Evolutionary conservation across 2,888 invertebrate species (phyloP).

Genomic region (Nephrotoma guestfalica): DNA sequence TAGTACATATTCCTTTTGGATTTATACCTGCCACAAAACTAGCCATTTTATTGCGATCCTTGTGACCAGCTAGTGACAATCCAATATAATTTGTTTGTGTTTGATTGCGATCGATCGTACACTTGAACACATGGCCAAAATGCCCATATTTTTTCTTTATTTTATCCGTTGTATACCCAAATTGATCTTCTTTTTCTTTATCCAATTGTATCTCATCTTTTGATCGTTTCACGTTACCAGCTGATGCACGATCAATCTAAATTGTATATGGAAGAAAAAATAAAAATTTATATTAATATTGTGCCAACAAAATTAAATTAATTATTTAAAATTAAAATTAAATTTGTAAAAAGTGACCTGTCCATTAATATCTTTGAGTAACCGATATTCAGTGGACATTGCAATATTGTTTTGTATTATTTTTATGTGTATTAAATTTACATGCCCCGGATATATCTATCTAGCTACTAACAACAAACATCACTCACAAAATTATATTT

Average conservation of each 20-base stretch:
- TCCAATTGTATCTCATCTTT: constrained; percentile 67
- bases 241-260: constrained; percentile 79
- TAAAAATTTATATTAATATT: not conserved
- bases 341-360: not conserved
- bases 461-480: not conserved
- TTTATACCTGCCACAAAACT: constrained; percentile 94
- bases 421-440: not conserved
- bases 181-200: constrained; percentile 77
- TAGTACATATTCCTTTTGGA: constrained; percentile 67
- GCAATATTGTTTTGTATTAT: not conserved
- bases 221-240: constrained; percentile 64
- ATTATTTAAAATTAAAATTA: not conserved
- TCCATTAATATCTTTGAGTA: not conserved
- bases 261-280: constrained; percentile 11
- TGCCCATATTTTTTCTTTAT: constrained; percentile 83
- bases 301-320: not conserved
- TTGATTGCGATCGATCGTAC: constrained; percentile 55
- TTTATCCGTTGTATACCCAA: constrained; percentile 91
- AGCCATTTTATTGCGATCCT: constrained; percentile 87
- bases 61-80: constrained; percentile 84
- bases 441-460: not conserved
- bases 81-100: constrained; percentile 68
- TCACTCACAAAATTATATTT: not conserved
- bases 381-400: not conserved
- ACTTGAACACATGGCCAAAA: constrained; percentile 49